Base-by-base conservation (phyloP, 2,113 vertebrate genomes). In the Pluvialis apricaria region DNA sequence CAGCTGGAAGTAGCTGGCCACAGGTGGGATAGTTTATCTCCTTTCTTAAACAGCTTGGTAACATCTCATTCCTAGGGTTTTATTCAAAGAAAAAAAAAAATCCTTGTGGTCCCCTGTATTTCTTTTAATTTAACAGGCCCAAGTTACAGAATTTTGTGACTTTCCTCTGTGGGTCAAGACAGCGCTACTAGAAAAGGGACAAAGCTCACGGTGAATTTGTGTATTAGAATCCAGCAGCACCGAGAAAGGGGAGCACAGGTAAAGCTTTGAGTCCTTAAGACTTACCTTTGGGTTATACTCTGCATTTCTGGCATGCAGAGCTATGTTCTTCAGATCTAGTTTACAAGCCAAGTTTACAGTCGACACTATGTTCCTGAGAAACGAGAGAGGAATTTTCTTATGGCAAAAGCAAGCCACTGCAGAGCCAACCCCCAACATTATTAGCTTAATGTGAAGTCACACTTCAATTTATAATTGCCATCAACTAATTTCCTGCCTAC, bases 221-320 rank as follows among this genome's bases (percentile, higher is more conserved):
- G 1, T 20, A 3, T 6, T 61, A 28, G 34, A 62, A 60, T 14
- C 60, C 40, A 40, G 32, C 18, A 93, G 42, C 66, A 52, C 31
- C 18, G 5, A 62, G 57, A 52, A 87, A 82, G 10, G 38, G 24
- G 38, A 66, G 10, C 0, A 16, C 52, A 15, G 24, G 12, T 28
- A 61, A 82, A 92, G 34, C 40, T 80, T 36, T 19, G 25, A 55
- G 34, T 32, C 17, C 28, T 32, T 24, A 54, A 68, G 69, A 65
- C 29, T 97, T 97, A 99, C 99, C 99, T 99, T 99, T 44, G 99
- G 99, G 97, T 99, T 99, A 94, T 99, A 99, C 94, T 99, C 99
- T n/a, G 99, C 99, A 79, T 99, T 99, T 97, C 99, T 98, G 85
- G 99, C 99, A 22, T 98, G 99, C 75, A 99, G 98, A 57, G 99